Evolutionary conservation across 2,888 invertebrate species (phyloP).

Genomic region (Empis stercorea): DNA sequence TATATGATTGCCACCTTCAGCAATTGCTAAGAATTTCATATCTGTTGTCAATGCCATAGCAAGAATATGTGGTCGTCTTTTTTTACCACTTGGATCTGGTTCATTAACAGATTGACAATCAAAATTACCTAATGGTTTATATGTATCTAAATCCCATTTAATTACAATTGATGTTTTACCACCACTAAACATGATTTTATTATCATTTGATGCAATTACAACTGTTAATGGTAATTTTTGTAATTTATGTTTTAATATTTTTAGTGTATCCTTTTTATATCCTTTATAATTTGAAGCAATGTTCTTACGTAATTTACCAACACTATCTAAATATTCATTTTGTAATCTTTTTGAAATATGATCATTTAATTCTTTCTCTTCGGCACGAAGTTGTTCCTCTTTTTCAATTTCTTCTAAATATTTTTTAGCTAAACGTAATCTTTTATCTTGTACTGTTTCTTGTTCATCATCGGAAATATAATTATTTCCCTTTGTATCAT

Average conservation of each 20-base stretch:
- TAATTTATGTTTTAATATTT: conserved; percentile 56
- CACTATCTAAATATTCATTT: conserved; percentile 75
- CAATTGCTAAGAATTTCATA: conserved; percentile 65
- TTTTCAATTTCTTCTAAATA: conserved; percentile 77
- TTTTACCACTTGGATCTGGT: conserved; percentile 21
- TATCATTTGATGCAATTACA: conserved; percentile 62
- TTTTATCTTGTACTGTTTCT: conserved; percentile 84
- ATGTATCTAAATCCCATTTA: conserved; percentile 66
- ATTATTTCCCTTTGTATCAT: conserved; percentile 18
- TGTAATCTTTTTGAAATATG: conserved; percentile 54
- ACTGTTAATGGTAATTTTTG: conserved; percentile 71
- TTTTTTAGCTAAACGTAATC: conserved; percentile 75
- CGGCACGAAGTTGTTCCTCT: conserved; percentile 58
- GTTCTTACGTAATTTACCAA: conserved; percentile 61
- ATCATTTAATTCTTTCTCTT: conserved; percentile 48
- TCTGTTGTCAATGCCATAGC: conserved; percentile 65
- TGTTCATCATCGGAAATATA: conserved; percentile 27
- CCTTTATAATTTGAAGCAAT: conserved; percentile 52
- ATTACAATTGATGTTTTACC: conserved; percentile 80
- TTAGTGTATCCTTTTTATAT: conserved; percentile 35
- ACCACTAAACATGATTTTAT: conserved; percentile 60
- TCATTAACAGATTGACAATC: conserved; percentile 34
- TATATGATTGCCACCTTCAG: conserved; percentile 55
- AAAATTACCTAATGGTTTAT: conserved; percentile 45
- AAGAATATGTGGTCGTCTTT: conserved; percentile 39